These are phyloP conservation scores for Drosophila sulfurigaster DNA, from an alignment of 1,140 invertebrate genomes.

Conservation along the genomic window DNA sequence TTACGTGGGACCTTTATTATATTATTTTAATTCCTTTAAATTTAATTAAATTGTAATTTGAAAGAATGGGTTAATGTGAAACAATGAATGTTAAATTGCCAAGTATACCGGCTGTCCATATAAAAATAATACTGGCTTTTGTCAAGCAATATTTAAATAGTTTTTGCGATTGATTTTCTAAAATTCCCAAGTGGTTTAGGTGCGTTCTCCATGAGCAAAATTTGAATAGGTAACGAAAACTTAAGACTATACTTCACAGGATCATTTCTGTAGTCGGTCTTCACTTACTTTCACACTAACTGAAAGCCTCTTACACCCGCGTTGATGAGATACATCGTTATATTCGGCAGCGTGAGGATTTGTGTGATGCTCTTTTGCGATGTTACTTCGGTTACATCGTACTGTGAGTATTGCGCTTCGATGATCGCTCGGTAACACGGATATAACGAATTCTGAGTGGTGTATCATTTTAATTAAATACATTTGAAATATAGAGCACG, in stretches of 20 bases:
- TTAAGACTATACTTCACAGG: conserved; percentile 5
- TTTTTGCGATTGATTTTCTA: neutral
- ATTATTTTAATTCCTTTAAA: too few relatives aligned
- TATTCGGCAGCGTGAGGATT: conserved; percentile 4
- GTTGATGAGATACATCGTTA: neutral
- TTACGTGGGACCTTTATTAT: too few relatives aligned
- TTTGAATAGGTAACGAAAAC: neutral
- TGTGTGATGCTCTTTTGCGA: neutral
- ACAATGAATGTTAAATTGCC: too few relatives aligned
- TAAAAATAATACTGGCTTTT: neutral
- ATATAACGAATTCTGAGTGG: neutral
- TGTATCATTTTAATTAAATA: neutral
- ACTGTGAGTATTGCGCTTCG: neutral
- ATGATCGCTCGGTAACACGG: conserved; percentile 2
- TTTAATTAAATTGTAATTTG: too few relatives aligned
- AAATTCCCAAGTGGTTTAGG: neutral
- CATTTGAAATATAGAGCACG: neutral
- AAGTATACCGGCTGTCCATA: too few relatives aligned
- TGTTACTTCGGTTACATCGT: neutral
- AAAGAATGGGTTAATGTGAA: too few relatives aligned
- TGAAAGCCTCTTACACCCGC: neutral
- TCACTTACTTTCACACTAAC: conserved; percentile 1
- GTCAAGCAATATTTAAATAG: neutral
- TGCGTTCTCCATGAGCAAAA: neutral
- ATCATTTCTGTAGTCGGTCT: conserved; percentile 3